phyloP scores from a whole-genome alignment of 1,140 invertebrate genomes.

The Rhizoglyphus robini region DNA sequence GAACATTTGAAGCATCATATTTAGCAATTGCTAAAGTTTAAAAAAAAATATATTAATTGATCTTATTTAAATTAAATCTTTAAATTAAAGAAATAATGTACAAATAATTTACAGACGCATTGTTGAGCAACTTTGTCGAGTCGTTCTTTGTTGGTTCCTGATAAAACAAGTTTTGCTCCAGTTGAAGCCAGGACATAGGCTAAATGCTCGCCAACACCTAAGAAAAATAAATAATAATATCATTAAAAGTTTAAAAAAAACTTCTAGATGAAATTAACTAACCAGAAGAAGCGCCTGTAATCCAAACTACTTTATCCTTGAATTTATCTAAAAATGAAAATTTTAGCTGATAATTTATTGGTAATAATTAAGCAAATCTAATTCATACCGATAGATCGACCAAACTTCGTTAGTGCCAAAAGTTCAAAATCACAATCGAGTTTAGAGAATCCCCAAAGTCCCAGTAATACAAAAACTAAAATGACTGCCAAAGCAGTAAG shows the following conservation, averaged over 20 bases:
- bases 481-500: no score
- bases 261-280: no score
- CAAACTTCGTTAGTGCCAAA: not conserved
- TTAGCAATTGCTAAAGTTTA: not conserved
- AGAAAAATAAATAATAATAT: no score
- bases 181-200: slow-evolving; percentile 53
- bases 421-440: slow-evolving; percentile 17
- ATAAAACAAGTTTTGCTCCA: slow-evolving; percentile 55
- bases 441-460: slow-evolving; percentile 4
- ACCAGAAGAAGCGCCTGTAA: slow-evolving; percentile 78
- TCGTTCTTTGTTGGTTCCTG: slow-evolving; percentile 55
- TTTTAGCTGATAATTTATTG: not conserved
- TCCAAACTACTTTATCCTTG: slow-evolving; percentile 60
- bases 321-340: slow-evolving; percentile 21
- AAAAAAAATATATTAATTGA: no score
- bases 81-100: no score
- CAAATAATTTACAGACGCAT: slow-evolving; percentile 46
- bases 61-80: not conserved
- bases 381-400: slow-evolving; percentile 1
- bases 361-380: not conserved
- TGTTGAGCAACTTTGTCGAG: slow-evolving; percentile 55
- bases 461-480: not conserved
- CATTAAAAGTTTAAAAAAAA: slow-evolving; percentile 51
- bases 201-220: slow-evolving; percentile 63
- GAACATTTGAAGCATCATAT: slow-evolving; percentile 21